phyloP scores from a whole-genome alignment of 2,113 vertebrate species.

The Epinephelus moara region DNA sequence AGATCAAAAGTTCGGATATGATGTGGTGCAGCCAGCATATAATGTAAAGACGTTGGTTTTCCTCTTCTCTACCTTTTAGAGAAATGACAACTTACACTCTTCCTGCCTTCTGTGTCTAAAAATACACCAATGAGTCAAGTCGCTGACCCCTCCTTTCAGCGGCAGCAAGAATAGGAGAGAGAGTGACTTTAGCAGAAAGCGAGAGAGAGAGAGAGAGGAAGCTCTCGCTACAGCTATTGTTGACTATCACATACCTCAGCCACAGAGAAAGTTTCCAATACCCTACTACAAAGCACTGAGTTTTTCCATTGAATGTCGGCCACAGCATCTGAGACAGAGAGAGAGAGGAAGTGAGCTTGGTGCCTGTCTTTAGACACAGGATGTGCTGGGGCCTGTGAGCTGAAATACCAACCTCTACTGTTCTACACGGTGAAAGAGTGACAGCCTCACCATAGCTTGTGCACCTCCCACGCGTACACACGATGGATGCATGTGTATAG shows the following conservation, averaged over 20 bases:
- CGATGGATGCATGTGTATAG: constrained; percentile 37
- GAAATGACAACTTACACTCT: constrained; percentile 72
- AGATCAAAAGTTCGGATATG: constrained; percentile 27
- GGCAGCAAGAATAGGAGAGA: constrained; percentile 31
- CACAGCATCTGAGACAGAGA: constrained; percentile 67
- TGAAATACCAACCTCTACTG: constrained; percentile 73
- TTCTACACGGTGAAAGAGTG: constrained; percentile 71
- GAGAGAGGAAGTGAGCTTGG: constrained; percentile 79
- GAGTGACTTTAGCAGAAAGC: constrained; percentile 57
- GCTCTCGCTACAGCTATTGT: constrained; percentile 71
- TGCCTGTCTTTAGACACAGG: constrained; percentile 79
- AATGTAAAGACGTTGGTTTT: constrained; percentile 65
- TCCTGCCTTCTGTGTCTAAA: constrained; percentile 84
- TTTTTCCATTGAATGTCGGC: constrained; percentile 82
- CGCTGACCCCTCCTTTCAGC: constrained; percentile 73
- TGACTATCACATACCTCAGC: constrained; percentile 70
- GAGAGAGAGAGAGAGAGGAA: constrained; percentile 48
- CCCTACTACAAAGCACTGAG: constrained; percentile 74
- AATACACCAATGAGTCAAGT: constrained; percentile 69
- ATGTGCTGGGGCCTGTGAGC: constrained; percentile 80
- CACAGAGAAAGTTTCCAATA: constrained; percentile 85
- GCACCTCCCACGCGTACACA: constrained; percentile 67
- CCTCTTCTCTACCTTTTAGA: constrained; percentile 61
- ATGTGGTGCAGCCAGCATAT: constrained; percentile 69
- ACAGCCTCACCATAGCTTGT: constrained; percentile 61